Conservation (phyloP, 53 echinoderm and acorn worm species). For the Actinopyga echinites region DNA sequence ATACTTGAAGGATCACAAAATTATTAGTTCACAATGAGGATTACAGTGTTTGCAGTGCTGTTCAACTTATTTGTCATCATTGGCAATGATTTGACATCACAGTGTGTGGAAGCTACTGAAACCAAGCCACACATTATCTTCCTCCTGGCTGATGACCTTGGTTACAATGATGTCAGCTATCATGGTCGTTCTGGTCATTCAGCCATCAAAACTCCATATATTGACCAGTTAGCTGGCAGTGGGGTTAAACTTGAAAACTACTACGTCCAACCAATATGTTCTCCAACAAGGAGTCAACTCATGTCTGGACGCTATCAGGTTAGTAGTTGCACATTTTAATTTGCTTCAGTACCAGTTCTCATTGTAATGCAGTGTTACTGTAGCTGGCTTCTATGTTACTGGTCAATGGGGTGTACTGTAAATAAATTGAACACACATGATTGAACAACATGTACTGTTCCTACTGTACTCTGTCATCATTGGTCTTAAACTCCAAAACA, state of each 20-base stretch:
- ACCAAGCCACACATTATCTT: constrained; percentile 72
- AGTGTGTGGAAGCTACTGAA: neutral
- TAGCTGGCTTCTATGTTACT: too few relatives aligned
- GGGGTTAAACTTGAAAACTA: constrained; percentile 87
- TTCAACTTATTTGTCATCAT: too few relatives aligned
- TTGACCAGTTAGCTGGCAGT: constrained; percentile 67
- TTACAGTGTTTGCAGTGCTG: too few relatives aligned
- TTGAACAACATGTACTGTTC: too few relatives aligned
- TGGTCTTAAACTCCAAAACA: too few relatives aligned
- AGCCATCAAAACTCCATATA: constrained; percentile 64
- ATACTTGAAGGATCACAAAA: too few relatives aligned
- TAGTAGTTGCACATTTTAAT: neutral
- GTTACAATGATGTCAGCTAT: constrained; percentile 84
- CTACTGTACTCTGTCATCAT: too few relatives aligned
- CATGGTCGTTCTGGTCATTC: constrained; percentile 62
- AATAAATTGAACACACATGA: too few relatives aligned
- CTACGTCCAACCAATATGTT: constrained; percentile 82
- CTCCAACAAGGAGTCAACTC: constrained; percentile 76
- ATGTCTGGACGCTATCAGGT: constrained; percentile 87
- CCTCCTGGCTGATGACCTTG: constrained; percentile 86
- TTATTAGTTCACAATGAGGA: too few relatives aligned
- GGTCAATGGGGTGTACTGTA: too few relatives aligned
- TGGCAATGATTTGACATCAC: neutral
- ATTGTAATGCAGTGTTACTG: too few relatives aligned
- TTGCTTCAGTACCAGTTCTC: too few relatives aligned